These are phyloP conservation scores for Drosophila bipectinata DNA, from an alignment of 1,140 invertebrate genomes.

Conservation along the genomic window DNA sequence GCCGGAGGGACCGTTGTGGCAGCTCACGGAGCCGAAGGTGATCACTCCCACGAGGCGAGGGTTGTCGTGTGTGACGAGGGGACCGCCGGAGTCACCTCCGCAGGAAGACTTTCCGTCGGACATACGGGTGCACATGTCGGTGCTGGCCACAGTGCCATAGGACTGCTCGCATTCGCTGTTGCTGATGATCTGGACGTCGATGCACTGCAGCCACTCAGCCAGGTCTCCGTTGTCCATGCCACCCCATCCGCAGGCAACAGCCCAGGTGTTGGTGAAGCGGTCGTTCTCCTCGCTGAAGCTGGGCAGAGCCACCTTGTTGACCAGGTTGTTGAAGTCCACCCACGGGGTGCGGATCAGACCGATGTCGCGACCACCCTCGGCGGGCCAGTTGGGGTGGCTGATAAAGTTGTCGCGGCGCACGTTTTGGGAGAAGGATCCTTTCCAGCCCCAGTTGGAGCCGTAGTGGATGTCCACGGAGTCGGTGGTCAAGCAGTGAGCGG, in stretches of 20 bases:
- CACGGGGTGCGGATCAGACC: slow-evolving; percentile 51
- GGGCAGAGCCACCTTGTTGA: slow-evolving; percentile 53
- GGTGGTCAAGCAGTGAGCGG: slow-evolving; percentile 85
- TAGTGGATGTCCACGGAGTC: slow-evolving; percentile 63
- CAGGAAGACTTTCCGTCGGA: slow-evolving; percentile 51
- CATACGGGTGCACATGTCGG: slow-evolving; percentile 54
- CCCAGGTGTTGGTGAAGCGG: slow-evolving; percentile 42
- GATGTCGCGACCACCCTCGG: slow-evolving; percentile 54
- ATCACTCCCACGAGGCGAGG: slow-evolving; percentile 34
- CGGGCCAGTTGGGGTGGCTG: slow-evolving; percentile 47
- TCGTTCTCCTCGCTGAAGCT: slow-evolving; percentile 31
- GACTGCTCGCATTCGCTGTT: slow-evolving; percentile 36
- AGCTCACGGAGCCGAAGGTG: slow-evolving; percentile 6
- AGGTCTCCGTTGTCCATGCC: slow-evolving; percentile 50
- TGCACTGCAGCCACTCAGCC: slow-evolving; percentile 55
- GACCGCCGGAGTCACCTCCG: slow-evolving; percentile 85
- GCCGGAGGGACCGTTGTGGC: slow-evolving; percentile 33
- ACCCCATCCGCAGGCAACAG: slow-evolving; percentile 65
- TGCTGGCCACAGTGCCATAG: slow-evolving; percentile 31
- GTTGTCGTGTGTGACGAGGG: slow-evolving; percentile 41
- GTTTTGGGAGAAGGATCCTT: slow-evolving; percentile 28
- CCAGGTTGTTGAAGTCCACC: slow-evolving; percentile 29
- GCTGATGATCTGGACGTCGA: slow-evolving; percentile 57
- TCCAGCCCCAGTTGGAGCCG: slow-evolving; percentile 57
- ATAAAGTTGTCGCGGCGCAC: slow-evolving; percentile 60